phyloP scores from a whole-genome alignment of 2,113 vertebrate species.

The Hippocampus guttulatus region DNA sequence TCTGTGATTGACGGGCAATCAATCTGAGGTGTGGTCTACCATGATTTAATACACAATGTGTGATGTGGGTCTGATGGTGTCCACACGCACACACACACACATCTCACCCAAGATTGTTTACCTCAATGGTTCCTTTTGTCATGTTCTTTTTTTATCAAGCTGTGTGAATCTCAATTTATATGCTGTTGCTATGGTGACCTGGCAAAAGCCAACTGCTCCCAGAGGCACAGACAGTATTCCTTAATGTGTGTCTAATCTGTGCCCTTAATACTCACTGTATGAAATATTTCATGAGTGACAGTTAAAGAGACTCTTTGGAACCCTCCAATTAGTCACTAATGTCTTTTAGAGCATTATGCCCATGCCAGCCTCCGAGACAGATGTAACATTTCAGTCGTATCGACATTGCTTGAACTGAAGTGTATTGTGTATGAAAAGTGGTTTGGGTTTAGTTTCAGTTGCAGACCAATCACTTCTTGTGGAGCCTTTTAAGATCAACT shows the following conservation, averaged over 20 bases:
- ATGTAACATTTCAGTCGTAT: neutral
- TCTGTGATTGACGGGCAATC: slow-evolving; percentile 17
- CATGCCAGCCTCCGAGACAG: neutral
- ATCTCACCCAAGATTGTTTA: slow-evolving; percentile 9
- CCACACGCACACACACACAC: neutral
- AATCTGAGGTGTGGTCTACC: too few species aligned
- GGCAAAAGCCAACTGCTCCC: slow-evolving; percentile 54
- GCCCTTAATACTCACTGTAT: slow-evolving; percentile 22
- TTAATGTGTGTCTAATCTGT: slow-evolving; percentile 42
- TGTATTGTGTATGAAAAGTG: neutral
- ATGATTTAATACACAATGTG: slow-evolving; percentile 3
- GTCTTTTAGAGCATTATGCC: neutral
- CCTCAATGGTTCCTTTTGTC: slow-evolving; percentile 52
- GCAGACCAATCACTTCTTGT: neutral
- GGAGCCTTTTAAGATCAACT: slow-evolving; percentile 1
- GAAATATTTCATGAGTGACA: slow-evolving; percentile 47
- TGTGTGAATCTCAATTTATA: slow-evolving; percentile 49
- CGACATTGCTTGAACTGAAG: neutral
- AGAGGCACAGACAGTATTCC: slow-evolving; percentile 42
- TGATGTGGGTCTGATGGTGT: slow-evolving; percentile 21
- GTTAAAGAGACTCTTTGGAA: slow-evolving; percentile 25
- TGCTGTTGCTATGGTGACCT: slow-evolving; percentile 68
- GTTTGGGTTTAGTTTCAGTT: neutral
- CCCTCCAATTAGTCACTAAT: slow-evolving; percentile 17
- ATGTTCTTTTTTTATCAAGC: slow-evolving; percentile 54